Percentiles rank a stretch among this genome's conserved stretches.
These are phyloP conservation scores for Agrilus planipennis DNA, from an alignment of 1,140 invertebrate genomes.

Conservation along the genomic window DNA sequence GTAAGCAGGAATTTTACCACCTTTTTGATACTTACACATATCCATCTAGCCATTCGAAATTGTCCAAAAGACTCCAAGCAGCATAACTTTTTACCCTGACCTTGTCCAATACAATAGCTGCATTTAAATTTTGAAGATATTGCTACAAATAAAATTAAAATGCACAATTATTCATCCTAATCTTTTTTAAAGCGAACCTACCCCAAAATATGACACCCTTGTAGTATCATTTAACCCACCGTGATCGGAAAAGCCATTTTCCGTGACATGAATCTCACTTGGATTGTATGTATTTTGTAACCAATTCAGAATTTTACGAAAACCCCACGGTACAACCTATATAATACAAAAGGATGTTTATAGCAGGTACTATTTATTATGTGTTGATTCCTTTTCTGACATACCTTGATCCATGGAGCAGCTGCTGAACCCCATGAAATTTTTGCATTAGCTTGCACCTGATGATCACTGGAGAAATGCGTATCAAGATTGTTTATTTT, in stretches of 20 bases:
- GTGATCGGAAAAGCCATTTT: constrained; percentile 54
- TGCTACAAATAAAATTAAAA: constrained; percentile 25
- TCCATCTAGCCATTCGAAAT: constrained; percentile 47
- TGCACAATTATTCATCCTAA: too few species aligned
- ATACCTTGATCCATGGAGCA: too few species aligned
- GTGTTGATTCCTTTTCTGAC: too few species aligned
- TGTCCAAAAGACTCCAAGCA: constrained; percentile 52
- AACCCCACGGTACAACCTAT: constrained; percentile 25
- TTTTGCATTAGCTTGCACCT: too few species aligned
- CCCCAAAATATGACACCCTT: constrained; percentile 13
- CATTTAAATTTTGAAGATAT: constrained; percentile 35
- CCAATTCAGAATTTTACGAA: constrained; percentile 47
- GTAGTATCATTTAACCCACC: constrained; percentile 11
- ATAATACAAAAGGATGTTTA: too few species aligned
- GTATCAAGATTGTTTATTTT: too few species aligned
- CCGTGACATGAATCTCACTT: constrained; percentile 51
- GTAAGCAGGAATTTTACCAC: too few species aligned
- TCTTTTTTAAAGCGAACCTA: constrained; percentile 2
- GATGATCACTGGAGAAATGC: too few species aligned
- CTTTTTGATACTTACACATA: constrained; percentile 30
- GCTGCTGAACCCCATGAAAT: too few species aligned
- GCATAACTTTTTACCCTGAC: constrained; percentile 40
- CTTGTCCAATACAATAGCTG: constrained; percentile 28
- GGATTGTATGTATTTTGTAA: constrained; percentile 48
- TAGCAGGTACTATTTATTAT: too few species aligned